phyloP scores from a whole-genome alignment of 2,888 invertebrate genomes.

The Lysandra coridon region DNA sequence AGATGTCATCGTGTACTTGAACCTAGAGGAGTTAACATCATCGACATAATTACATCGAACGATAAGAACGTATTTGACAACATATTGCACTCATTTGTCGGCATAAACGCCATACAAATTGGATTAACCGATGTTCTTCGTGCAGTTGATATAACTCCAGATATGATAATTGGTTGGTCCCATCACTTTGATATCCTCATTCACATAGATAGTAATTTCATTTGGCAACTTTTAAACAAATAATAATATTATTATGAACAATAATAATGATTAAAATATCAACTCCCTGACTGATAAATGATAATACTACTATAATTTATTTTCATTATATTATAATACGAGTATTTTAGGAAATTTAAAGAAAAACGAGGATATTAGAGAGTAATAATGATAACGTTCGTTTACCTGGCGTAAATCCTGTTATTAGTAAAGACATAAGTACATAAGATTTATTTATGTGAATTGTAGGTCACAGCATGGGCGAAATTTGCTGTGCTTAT shows the following conservation, averaged over 20 bases:
- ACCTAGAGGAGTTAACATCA: constrained; percentile 25
- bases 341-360: too few species aligned
- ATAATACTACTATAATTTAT: too few species aligned
- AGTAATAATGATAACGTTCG: background rate
- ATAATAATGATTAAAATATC: background rate
- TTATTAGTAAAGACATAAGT: background rate
- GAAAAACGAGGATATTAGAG: too few species aligned
- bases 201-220: background rate
- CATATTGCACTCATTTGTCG: constrained; percentile 85
- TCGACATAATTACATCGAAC: constrained; percentile 26
- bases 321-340: too few species aligned
- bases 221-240: too few species aligned
- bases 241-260: background rate
- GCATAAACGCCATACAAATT: constrained; percentile 77
- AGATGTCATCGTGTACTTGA: constrained; percentile 27
- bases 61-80: constrained; percentile 79
- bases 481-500: constrained; percentile 42
- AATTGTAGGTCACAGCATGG: constrained; percentile 56
- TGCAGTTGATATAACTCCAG: constrained; percentile 33
- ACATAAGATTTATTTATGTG: constrained; percentile 35
- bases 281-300: too few species aligned
- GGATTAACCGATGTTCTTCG: constrained; percentile 36
- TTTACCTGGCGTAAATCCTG: too few species aligned
- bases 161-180: constrained; percentile 36
- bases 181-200: background rate